Conservation (phyloP, 1,140 invertebrate genomes). For the Drosophila pachea region DNA sequence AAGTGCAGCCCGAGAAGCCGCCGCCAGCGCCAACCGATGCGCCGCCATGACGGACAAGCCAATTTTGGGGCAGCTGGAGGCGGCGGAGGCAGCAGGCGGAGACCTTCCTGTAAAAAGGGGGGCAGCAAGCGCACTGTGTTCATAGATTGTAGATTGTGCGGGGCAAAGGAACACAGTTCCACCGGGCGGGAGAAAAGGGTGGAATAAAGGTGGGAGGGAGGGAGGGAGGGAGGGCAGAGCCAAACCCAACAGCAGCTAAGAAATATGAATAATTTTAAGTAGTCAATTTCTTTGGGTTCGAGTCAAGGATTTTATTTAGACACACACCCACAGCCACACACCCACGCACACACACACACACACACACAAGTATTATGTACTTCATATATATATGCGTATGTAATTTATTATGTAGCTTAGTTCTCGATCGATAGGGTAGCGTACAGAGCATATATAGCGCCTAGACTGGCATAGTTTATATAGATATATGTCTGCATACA, state of each 20-base stretch:
- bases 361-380: constrained; percentile 56
- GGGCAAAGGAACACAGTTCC: constrained; percentile 4
- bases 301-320: constrained; percentile 10
- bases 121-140: constrained; percentile 72
- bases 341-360: constrained; percentile 6
- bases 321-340: background rate
- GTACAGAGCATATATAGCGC: constrained; percentile 18
- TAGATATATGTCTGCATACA: background rate
- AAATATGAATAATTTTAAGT: constrained; percentile 57
- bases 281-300: constrained; percentile 63
- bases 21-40: constrained; percentile 66
- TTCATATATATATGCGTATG: constrained; percentile 33
- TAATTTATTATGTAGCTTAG: constrained; percentile 41
- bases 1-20: constrained; percentile 56
- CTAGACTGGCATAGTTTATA: constrained; percentile 22
- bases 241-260: background rate
- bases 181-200: constrained; percentile 10
- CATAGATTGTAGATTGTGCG: constrained; percentile 54
- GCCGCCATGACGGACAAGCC: constrained; percentile 53
- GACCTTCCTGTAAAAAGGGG: constrained; percentile 49
- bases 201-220: constrained; percentile 30
- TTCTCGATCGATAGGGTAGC: constrained; percentile 4
- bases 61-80: constrained; percentile 51
- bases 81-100: constrained; percentile 34
- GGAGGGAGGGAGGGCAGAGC: constrained; percentile 14